Base-by-base conservation (phyloP, 2,888 invertebrate genomes). In the Tachina fera region DNA sequence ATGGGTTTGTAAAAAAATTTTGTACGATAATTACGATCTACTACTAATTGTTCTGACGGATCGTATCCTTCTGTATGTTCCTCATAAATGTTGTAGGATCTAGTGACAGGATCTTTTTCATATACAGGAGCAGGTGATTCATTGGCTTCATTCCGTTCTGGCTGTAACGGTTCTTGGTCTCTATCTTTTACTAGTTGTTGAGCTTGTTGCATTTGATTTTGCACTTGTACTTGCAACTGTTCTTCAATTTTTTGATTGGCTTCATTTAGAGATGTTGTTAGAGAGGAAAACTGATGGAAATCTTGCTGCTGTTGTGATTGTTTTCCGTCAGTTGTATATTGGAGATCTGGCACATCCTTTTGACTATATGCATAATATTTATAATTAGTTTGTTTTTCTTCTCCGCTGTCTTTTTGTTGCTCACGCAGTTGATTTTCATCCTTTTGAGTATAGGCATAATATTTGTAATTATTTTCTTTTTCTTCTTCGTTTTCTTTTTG, bases 81-180 rank as follows among this genome's bases (percentile, higher is more conserved):
- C 82, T 90, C 87, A 86, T 89, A 89, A 9, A 89, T 88, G 19
- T 91, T 89, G 11, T 90, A 90, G 5, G 90, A 89, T 14, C 90
- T 88, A 0, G 89, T 90, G 8, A 89, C 89, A 3, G 89, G 88
- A 41, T 92, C 92, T 63, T 91, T 90, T 75, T 92, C 91, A 78
- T 90, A 91, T 6, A 90, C 88, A 1, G 91, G 89, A 1, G 89
- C 90, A 0, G 90, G 88, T 6, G 84, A 75, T 0, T 88, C 61
- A 9, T 83, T 76, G 0, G 71, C 71, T 65, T 68, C 45, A 76
- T 41, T 63, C 71, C 41, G 61, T 83, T 79, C 14, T 76, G 68
- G 43, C 51, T 80, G 51, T 68, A 47, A 77, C 1, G 45, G 10
- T 67, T 83, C 80, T 22, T 78, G 77, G 41, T 85, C 72, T 19